These are phyloP conservation scores for Phenganax subtilis DNA, from an alignment of 92 coral and sea anemone genomes.

Conservation along the genomic window DNA sequence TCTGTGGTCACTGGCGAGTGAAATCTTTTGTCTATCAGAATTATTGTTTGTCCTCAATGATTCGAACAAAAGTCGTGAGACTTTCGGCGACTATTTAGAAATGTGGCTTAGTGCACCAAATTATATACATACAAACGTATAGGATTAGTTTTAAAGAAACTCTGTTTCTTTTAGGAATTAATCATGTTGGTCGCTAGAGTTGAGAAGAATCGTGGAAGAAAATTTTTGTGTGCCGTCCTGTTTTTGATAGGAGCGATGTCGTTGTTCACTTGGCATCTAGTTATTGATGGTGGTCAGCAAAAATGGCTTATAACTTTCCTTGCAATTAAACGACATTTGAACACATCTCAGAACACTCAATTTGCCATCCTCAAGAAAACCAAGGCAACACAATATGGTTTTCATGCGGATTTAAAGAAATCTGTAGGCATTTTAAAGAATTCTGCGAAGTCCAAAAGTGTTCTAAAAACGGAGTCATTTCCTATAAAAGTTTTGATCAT, in stretches of 20 bases:
- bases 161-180: not conserved
- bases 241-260: not conserved
- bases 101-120: too few species aligned
- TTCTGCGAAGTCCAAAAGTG: not conserved
- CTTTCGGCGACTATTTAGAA: too few species aligned
- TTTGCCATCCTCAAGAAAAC: not conserved
- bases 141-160: too few species aligned
- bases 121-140: too few species aligned
- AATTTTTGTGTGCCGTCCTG: not conserved
- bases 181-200: not conserved
- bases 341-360: not conserved
- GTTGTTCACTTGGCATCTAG: not conserved
- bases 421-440: not conserved
- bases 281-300: not conserved
- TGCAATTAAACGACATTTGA: not conserved
- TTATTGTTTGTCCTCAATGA: too few species aligned
- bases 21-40: too few species aligned
- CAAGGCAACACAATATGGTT: not conserved
- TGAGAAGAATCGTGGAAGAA: not conserved
- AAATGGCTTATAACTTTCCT: not conserved
- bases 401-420: not conserved
- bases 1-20: too few species aligned
- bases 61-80: too few species aligned
- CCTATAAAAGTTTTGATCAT: slow-evolving; percentile 22
- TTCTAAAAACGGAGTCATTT: not conserved